phyloP scores from a whole-genome alignment of 2,797 vertebrate species.

The Naso thynnoides region DNA sequence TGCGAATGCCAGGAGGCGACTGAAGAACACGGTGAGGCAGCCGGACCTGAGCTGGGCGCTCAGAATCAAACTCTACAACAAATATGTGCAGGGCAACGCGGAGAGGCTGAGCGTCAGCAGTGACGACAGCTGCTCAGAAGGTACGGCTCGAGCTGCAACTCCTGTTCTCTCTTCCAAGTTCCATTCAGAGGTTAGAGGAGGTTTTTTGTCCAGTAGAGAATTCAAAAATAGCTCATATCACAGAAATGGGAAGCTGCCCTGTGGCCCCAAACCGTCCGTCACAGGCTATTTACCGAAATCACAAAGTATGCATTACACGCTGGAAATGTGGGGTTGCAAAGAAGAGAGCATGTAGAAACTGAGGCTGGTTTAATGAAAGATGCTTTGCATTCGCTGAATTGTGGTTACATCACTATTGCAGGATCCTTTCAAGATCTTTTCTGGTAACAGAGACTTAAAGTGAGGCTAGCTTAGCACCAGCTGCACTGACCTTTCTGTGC shows the following conservation, averaged over 20 bases:
- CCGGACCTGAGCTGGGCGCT: constrained; percentile 98
- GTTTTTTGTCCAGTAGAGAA: background rate
- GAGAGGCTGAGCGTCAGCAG: constrained; percentile 98
- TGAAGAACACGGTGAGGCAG: constrained; percentile 98
- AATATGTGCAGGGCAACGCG: constrained; percentile 98
- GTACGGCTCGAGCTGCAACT: constrained; percentile 90
- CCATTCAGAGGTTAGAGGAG: background rate
- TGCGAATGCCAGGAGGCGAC: constrained; percentile 95
- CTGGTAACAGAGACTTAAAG: background rate
- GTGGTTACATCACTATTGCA: background rate
- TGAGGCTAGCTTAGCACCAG: background rate
- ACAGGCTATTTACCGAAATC: background rate
- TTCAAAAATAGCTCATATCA: constrained; percentile 4
- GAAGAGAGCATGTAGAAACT: background rate
- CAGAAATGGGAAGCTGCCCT: background rate
- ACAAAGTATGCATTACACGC: background rate
- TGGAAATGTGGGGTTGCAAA: background rate
- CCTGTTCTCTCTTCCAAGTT: background rate
- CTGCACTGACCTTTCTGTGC: too few relatives aligned
- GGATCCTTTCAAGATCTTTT: background rate
- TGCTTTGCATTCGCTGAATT: background rate
- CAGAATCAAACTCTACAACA: constrained; percentile 98
- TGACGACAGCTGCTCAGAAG: constrained; percentile 96
- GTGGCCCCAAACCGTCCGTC: background rate
- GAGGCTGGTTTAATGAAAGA: background rate